These are phyloP conservation scores for Ctenicera cuprea DNA, from an alignment of 2,888 invertebrate genomes.

Conservation along the genomic window DNA sequence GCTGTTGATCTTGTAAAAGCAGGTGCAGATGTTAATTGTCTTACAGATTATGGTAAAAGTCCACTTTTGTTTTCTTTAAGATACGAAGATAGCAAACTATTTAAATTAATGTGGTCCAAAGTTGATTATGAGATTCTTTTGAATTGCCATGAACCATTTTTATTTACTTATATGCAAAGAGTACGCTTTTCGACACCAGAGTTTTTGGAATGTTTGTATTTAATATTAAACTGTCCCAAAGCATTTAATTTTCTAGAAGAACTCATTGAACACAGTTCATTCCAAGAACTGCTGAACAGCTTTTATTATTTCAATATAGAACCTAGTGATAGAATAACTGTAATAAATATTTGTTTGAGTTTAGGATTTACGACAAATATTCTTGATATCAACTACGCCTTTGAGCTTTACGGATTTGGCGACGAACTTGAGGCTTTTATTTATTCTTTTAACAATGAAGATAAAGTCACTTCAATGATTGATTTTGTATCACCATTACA, in stretches of 20 bases:
- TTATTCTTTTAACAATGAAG: not conserved
- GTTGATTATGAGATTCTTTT: constrained; percentile 12
- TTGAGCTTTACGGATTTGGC: not conserved
- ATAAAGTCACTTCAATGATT: no score
- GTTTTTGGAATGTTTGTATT: constrained; percentile 45
- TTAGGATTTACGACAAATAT: not conserved
- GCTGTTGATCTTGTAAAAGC: constrained; percentile 27
- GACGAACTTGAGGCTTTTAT: not conserved
- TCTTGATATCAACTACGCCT: not conserved
- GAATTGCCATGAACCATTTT: not conserved
- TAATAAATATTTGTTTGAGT: not conserved
- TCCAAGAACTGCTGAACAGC: not conserved
- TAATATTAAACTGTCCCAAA: constrained; percentile 52
- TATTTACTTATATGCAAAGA: constrained; percentile 8
- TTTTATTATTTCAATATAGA: not conserved
- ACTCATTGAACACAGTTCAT: constrained; percentile 38
- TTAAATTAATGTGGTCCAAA: constrained; percentile 35
- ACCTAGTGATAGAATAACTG: not conserved
- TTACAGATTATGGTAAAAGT: constrained; percentile 7
- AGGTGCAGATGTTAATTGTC: constrained; percentile 20
- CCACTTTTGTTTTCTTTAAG: constrained; percentile 10
- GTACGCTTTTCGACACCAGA: constrained; percentile 19
- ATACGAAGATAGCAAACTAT: constrained; percentile 21
- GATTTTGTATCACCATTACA: not conserved
- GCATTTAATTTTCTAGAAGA: constrained; percentile 59